These are phyloP conservation scores for Isurus oxyrinchus DNA, from an alignment of 2,113 vertebrate genomes.

Conservation along the genomic window DNA sequence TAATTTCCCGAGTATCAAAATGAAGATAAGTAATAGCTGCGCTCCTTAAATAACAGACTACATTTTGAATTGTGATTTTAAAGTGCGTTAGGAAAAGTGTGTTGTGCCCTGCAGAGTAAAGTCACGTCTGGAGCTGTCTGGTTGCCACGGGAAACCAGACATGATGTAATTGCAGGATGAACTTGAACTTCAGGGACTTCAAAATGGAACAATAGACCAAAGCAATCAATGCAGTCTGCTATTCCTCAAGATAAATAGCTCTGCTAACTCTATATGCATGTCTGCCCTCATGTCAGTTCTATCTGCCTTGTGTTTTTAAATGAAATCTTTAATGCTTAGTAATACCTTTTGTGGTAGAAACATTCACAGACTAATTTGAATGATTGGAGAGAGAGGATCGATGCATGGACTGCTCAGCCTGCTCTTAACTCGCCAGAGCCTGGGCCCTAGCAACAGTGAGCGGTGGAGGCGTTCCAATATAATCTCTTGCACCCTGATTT, in stretches of 20 bases:
- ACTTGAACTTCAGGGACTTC: constrained; percentile 59
- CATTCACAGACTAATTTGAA: not conserved
- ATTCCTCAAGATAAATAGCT: constrained; percentile 15
- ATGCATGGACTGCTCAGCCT: constrained; percentile 5
- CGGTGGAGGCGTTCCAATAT: not conserved
- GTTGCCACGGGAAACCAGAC: constrained; percentile 74
- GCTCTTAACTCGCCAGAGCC: not conserved
- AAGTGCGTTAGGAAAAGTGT: constrained; percentile 25
- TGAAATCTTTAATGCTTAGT: constrained; percentile 1
- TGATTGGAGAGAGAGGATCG: not conserved
- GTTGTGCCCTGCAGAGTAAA: constrained; percentile 38
- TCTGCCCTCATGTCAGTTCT: not conserved
- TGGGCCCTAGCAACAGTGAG: constrained; percentile 26
- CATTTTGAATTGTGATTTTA: constrained; percentile 19
- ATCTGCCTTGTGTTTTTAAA: not conserved
- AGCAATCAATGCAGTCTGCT: constrained; percentile 40
- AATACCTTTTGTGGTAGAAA: not conserved
- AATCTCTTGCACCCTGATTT: constrained; percentile 21
- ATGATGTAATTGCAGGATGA: constrained; percentile 64
- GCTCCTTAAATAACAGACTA: not conserved
- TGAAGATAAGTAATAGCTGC: not conserved
- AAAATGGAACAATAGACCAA: constrained; percentile 41
- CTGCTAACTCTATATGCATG: not conserved
- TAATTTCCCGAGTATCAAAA: not conserved
- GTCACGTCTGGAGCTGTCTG: constrained; percentile 60